These are phyloP conservation scores for Amblyjoppa fuscipennis DNA, from an alignment of 2,888 invertebrate genomes.

Conservation along the genomic window DNA sequence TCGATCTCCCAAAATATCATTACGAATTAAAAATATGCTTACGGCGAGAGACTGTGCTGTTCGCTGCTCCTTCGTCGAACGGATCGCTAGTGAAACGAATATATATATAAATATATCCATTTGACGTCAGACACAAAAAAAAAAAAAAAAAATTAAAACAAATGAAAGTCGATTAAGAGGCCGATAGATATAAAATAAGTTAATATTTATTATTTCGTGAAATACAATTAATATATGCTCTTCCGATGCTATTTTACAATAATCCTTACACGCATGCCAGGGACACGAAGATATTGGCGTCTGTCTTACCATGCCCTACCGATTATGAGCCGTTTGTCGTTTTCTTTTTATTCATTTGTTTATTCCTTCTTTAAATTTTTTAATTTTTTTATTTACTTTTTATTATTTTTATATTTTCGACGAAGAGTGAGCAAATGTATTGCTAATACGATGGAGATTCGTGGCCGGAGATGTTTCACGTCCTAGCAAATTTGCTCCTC, in stretches of 20 bases:
- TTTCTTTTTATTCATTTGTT: constrained; percentile 11
- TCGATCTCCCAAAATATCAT: not conserved
- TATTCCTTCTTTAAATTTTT: not conserved
- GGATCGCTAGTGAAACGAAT: constrained; percentile 2
- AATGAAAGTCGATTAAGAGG: constrained; percentile 71
- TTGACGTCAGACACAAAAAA: constrained; percentile 36
- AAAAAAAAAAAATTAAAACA: constrained; percentile 57
- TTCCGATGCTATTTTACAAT: constrained; percentile 77
- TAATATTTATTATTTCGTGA: constrained; percentile 80
- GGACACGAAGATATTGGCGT: constrained; percentile 67
- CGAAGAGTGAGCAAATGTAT: constrained; percentile 74
- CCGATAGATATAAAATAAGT: constrained; percentile 81
- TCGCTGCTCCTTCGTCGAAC: constrained; percentile 43
- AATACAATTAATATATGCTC: constrained; percentile 81
- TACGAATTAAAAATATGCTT: not conserved
- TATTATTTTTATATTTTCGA: constrained; percentile 15
- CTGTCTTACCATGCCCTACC: constrained; percentile 50
- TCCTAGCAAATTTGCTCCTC: constrained; percentile 66
- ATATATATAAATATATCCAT: constrained; percentile 24
- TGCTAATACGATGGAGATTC: constrained; percentile 70
- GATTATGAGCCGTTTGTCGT: constrained; percentile 46
- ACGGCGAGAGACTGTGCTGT: not conserved
- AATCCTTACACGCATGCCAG: constrained; percentile 73
- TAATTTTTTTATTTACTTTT: constrained; percentile 3
- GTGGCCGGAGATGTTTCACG: constrained; percentile 67